Conservation (phyloP, 2,888 invertebrate species). For the Cephus nigrinus region DNA sequence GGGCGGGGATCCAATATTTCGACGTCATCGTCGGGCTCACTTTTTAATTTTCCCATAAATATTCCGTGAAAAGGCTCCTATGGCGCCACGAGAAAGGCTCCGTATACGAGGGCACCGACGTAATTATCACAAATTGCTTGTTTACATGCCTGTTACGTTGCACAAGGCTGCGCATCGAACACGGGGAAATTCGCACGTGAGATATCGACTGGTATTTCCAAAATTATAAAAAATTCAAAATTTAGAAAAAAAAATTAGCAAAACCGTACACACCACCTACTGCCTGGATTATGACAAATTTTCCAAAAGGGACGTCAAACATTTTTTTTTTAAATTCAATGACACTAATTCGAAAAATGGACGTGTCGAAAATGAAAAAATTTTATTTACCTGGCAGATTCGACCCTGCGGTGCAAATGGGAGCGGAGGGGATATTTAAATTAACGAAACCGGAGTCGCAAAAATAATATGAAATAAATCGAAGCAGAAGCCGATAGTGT, state of each 20-base stretch:
- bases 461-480: conserved; percentile 16
- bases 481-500: conserved; percentile 4
- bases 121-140: conserved; percentile 17
- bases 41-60: conserved; percentile 38
- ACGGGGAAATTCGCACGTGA: neutral
- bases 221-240: too few species aligned
- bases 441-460: neutral
- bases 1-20: conserved; percentile 33
- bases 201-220: too few species aligned
- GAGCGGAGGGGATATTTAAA: neutral
- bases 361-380: neutral
- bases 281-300: too few species aligned
- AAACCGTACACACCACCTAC: too few species aligned
- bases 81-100: conserved; percentile 7
- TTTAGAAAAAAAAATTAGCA: too few species aligned
- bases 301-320: too few species aligned
- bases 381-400: neutral
- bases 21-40: conserved; percentile 36
- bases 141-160: conserved; percentile 12
- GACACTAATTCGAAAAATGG: too few species aligned
- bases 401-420: neutral
- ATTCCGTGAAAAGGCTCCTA: conserved; percentile 28
- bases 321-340: neutral
- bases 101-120: conserved; percentile 1
- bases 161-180: neutral